phyloP scores from a whole-genome alignment of 2,888 invertebrate species.

The Junonia oenone region DNA sequence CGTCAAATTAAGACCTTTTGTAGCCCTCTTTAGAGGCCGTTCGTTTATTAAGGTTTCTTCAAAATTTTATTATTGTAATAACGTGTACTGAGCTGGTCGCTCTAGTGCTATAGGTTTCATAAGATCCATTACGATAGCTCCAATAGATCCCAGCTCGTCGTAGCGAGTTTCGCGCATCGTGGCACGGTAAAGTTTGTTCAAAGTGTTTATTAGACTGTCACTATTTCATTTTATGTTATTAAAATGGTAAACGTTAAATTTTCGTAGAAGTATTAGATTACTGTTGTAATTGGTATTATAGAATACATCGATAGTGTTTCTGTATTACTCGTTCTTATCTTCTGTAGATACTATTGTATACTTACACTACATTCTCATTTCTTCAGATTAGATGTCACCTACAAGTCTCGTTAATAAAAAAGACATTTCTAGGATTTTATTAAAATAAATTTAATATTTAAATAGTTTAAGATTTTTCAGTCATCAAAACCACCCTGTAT shows the following conservation, averaged over 20 bases:
- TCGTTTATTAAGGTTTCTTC: slow-evolving; percentile 29
- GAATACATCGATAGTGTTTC: not conserved
- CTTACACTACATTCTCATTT: not conserved
- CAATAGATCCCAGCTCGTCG: slow-evolving; percentile 61
- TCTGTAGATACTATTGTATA: not conserved
- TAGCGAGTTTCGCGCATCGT: slow-evolving; percentile 64
- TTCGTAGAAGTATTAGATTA: slow-evolving; percentile 18
- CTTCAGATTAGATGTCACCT: not conserved
- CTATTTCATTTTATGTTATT: slow-evolving; percentile 17
- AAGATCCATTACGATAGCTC: slow-evolving; percentile 52
- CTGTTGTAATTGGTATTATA: slow-evolving; percentile 8
- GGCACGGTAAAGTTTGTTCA: slow-evolving; percentile 71
- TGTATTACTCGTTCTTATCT: not conserved
- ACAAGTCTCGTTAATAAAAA: not conserved
- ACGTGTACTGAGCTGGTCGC: slow-evolving; percentile 61
- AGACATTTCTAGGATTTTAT: not conserved
- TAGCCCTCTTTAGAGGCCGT: slow-evolving; percentile 10
- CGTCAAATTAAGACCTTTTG: slow-evolving; percentile 17
- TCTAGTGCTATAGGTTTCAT: slow-evolving; percentile 47
- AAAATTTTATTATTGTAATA: slow-evolving; percentile 42
- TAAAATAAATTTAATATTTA: not conserved
- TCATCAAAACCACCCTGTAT: slow-evolving; percentile 57
- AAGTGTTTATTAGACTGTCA: slow-evolving; percentile 39
- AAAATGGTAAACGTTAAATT: slow-evolving; percentile 1
- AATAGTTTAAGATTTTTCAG: not conserved